These are phyloP conservation scores for Neosilurus mollespiculum DNA, from an alignment of 2,797 vertebrate genomes.

Conservation along the genomic window DNA sequence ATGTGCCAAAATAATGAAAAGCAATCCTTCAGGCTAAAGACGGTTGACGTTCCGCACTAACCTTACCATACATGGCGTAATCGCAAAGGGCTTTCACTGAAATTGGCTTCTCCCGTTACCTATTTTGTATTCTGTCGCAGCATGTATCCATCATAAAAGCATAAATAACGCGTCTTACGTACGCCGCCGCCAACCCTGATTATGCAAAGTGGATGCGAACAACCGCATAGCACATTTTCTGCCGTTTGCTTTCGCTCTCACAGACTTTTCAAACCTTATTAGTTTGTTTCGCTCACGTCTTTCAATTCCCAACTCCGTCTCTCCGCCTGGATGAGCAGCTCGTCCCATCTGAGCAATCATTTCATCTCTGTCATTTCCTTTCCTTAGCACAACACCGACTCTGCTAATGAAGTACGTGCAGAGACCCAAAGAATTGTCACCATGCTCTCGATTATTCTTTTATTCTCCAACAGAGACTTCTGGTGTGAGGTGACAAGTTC, in stretches of 20 bases:
- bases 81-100: neutral
- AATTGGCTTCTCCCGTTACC: neutral
- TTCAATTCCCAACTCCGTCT: neutral
- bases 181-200: neutral
- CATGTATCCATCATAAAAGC: neutral
- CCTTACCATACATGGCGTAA: slow-evolving; percentile 36
- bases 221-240: neutral
- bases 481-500: neutral
- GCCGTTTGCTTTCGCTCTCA: neutral
- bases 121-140: neutral
- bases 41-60: neutral
- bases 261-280: neutral
- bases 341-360: slow-evolving; percentile 3
- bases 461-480: neutral
- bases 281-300: slow-evolving; percentile 16
- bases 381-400: slow-evolving; percentile 20
- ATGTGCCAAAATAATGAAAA: slow-evolving; percentile 24
- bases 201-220: slow-evolving; percentile 18
- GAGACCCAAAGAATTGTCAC: neutral
- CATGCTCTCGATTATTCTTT: neutral
- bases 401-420: slow-evolving; percentile 17
- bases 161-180: neutral
- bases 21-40: slow-evolving; percentile 18
- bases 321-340: neutral
- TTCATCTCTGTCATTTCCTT: slow-evolving; percentile 29